These are phyloP conservation scores for Digitonthophagus gazella DNA, from an alignment of 2,888 invertebrate species.

Conservation along the genomic window DNA sequence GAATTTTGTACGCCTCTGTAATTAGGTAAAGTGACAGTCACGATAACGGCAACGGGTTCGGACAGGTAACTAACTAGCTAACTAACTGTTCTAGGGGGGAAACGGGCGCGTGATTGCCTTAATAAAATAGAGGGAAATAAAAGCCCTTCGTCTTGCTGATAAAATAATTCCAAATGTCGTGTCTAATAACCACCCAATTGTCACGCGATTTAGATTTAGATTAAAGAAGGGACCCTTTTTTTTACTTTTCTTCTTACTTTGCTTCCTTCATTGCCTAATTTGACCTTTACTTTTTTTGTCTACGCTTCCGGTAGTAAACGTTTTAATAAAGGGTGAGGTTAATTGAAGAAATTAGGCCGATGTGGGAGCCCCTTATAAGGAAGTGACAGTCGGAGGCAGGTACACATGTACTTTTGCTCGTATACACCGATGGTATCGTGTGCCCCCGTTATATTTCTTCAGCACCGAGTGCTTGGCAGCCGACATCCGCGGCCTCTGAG, in stretches of 20 bases:
- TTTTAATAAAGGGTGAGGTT: neutral
- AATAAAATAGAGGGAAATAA: conserved; percentile 54
- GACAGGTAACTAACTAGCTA: conserved; percentile 46
- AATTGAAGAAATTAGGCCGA: neutral
- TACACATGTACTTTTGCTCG: neutral
- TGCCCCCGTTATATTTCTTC: neutral
- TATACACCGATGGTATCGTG: neutral
- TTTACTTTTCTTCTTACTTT: neutral
- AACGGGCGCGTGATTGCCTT: conserved; percentile 52
- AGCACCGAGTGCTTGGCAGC: neutral
- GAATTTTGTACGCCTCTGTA: neutral
- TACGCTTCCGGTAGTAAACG: neutral
- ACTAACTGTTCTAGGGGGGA: conserved; percentile 51
- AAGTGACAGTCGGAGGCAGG: neutral
- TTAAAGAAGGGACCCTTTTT: neutral
- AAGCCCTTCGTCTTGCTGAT: conserved; percentile 53
- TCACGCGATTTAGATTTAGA: conserved; percentile 45
- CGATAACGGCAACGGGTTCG: neutral
- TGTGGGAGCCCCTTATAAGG: neutral
- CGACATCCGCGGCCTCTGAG: neutral
- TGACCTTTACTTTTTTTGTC: neutral
- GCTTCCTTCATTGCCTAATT: neutral
- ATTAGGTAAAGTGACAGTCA: neutral
- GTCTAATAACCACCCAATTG: conserved; percentile 49
- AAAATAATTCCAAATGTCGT: conserved; percentile 54